Base-by-base conservation (phyloP, 2,888 invertebrate species). In the Thereva nobilitata region DNA sequence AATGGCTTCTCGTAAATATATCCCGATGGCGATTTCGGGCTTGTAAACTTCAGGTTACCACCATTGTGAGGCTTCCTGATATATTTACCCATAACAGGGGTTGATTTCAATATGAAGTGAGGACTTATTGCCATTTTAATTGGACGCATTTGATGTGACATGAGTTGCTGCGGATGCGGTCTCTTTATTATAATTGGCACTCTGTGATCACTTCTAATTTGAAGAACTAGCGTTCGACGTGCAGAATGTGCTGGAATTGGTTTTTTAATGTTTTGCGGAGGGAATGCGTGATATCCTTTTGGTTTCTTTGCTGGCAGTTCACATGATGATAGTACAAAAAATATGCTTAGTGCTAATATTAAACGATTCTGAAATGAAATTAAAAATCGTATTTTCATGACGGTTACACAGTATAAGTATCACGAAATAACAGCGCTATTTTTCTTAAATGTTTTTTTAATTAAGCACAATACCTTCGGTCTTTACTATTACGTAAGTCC, bases 191-290 rank as follows among this genome's bases (percentile, higher is more conserved):
- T 75, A 55, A 80, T 69, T 35, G 78, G 80, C 3, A 76, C 78
- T 1, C 76, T 77, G 67, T 78, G 76, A 70, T 80, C 79, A 64
- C 80, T 80, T 34, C 81, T 78, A 45, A 80, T 79, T 72, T 80
- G 80, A 1, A 80, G 75, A 3, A 80, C 78, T 23, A 80, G 56
- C 0, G 79, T 78, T 47, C 78, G 75, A 42, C 77, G 77, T 7
- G 71, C 75, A 9, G 40, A 12, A 37, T 12, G 12, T 34, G 49
- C 37, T 4, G 47, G 59, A 49, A 37, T 47, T 3, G 59, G 59
- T 8, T 12, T 45, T 23, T 67, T 70, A 4, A 67, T 55, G 9
- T 72, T 66, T n/a, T 49, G 47, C 8, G 47, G 38, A 2, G 77
- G 77, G 75, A 75, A 76, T 57, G 73, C 76, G 64, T 73, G 75